Percentiles rank a stretch among this genome's conserved stretches.
Conservation (phyloP, 35 echinoderm and acorn worm species). For the Hemicentrotus pulcherrimus region DNA sequence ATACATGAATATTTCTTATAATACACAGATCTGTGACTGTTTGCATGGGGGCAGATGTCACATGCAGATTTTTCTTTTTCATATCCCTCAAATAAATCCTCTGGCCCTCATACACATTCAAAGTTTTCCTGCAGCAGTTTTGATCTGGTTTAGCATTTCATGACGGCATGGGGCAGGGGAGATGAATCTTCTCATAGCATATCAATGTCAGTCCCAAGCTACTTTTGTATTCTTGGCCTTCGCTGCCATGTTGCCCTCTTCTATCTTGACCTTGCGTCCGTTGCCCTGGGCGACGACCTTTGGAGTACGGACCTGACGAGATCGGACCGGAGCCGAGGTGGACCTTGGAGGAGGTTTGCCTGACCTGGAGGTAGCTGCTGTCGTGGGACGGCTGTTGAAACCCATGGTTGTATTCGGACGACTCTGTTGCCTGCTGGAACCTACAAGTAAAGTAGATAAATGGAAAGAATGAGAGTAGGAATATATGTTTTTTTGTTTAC, state of each 20-base stretch:
- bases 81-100: no score
- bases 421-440: slow-evolving; percentile 28
- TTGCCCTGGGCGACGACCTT: slow-evolving; percentile 20
- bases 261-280: not conserved
- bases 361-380: not conserved
- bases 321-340: slow-evolving; percentile 55
- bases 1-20: no score
- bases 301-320: slow-evolving; percentile 5
- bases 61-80: no score
- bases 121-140: no score
- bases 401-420: slow-evolving; percentile 62
- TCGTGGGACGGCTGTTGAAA: slow-evolving; percentile 52
- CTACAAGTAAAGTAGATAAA: not conserved
- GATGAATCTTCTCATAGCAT: no score
- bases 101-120: no score
- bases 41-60: no score
- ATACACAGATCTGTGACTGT: no score
- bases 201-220: slow-evolving; percentile 29
- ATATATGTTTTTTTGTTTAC: not conserved
- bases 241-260: not conserved
- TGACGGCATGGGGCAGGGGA: no score
- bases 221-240: not conserved
- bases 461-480: not conserved
- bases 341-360: slow-evolving; percentile 18
- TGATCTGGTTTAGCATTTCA: no score